Base-by-base conservation (phyloP, 2,797 vertebrate species). In the Xenentodon cancila region DNA sequence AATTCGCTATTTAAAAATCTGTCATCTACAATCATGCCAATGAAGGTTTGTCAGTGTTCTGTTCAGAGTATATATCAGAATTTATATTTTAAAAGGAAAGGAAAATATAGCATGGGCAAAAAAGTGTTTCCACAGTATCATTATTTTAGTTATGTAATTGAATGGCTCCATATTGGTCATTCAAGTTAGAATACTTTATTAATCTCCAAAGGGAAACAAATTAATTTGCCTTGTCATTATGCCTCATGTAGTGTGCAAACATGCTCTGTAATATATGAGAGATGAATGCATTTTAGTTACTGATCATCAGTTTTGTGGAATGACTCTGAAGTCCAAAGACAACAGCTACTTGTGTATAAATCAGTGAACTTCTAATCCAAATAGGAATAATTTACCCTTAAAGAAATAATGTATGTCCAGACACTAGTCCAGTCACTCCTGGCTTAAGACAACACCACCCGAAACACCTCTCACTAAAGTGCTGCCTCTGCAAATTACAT, bases 21-120 rank as follows among this genome's bases (percentile, higher is more conserved):
- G 53, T 77, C 52, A 71, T 72, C 44, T 48, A 45, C n/a, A 68
- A 66, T 59, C 46, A 60, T 54, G 18, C 30, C 59, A 32, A 19
- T 21, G 1, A 55, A 51, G 11, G 49, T 60, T 15, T 52, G 45
- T 42, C 16, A 16, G n/a, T 57, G 9, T 58, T 59, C 45, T 49
- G 18, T 20, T 44, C 58, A 13, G 12, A n/a, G 5, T n/a, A 15
- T 21, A 43, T 55, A 17, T 43, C 13, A 51, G 17, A 25, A 5
- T 37, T 12, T 62, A 49, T 43, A 37, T 50, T 61, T 65, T 20
- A 3, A 61, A 68, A 53, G 11, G 19, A 59, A 67, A 68, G 43
- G 13, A 20, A 45, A 61, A 30, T 62, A 16, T 5, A 20, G 19
- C 13, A 22, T 27, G 2, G 30, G 3, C 16, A 27, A 59, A 59